Evolutionary conservation across 2,797 vertebrate genomes (phyloP), one percentile per base, ranked within the genome.

Genomic region (Argya squamiceps): DNA sequence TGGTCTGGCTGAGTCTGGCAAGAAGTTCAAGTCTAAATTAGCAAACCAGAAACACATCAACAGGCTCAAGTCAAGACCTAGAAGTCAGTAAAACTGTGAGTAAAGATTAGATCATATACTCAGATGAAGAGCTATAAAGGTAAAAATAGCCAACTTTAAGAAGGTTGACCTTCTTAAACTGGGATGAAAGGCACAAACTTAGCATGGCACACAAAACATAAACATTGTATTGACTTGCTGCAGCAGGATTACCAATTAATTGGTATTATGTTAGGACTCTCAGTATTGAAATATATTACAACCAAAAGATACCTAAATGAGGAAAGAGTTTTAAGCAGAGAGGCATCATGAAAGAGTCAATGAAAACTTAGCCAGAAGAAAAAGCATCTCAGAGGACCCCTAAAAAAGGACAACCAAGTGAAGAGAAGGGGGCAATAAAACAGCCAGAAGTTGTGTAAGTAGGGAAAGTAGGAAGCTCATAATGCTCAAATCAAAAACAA

Each of bases 401-500:
- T 79, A 53, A 70, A 69, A 73, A 9, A 88, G 30, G 74, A 86
- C 64, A 82, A 79, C 4, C 12, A 34, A 41, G 37, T 18, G 50
- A 95, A 74, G 18, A 34, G 41, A 92, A 82, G 23, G 7, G 27
- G 12, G n/a, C 16, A 86, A 71, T 59, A 39, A 81, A 95, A 30
- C 76, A 94, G 77, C 16, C 41, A 88, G 34, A 34, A 91, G 32
- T 43, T 76, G 39, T 81, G 13, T 17, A 76, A 88, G 37, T 1
- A 73, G n/a, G 41, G 55, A 59, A 84, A 95, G 71, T 41, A 96
- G 55, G 60, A 60, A 84, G 74, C 56, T 84, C 63, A 22, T 56
- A 60, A 88, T 27, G 70, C 24, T 58, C 36, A 87, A 92, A 86
- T 70, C 73, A 79, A 56, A 96, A 86, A 93, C 55, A 81, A 92